Percentiles rank a stretch among this genome's conserved stretches.
Evolutionary conservation across 1,140 invertebrate genomes (phyloP).

Genomic region (Pygmarrhopalites habei): DNA sequence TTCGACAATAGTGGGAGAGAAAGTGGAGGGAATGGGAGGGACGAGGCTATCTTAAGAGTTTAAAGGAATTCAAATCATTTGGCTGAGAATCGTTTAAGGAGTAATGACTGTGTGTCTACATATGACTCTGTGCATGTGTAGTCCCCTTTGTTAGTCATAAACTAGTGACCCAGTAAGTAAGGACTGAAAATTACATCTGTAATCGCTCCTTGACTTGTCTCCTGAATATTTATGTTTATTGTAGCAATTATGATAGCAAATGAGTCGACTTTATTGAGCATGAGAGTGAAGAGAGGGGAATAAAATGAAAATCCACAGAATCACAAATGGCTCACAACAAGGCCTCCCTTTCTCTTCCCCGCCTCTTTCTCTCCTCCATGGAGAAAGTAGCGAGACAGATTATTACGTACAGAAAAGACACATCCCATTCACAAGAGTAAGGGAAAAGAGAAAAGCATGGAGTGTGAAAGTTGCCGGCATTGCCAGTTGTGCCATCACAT

Average conservation of each 20-base stretch:
- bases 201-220: background rate
- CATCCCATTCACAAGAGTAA: too few species aligned
- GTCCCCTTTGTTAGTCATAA: slow-evolving; percentile 14
- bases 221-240: slow-evolving; percentile 20
- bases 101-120: slow-evolving; percentile 6
- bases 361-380: too few species aligned
- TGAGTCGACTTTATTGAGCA: slow-evolving; percentile 18
- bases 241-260: slow-evolving; percentile 20
- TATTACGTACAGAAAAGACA: too few species aligned
- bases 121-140: too few species aligned
- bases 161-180: slow-evolving; percentile 22
- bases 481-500: background rate
- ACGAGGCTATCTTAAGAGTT: too few species aligned
- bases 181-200: slow-evolving; percentile 17
- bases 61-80: slow-evolving; percentile 23
- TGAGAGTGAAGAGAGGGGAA: slow-evolving; percentile 11
- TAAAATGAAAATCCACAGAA: slow-evolving; percentile 3
- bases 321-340: too few species aligned
- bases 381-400: too few species aligned
- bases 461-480: background rate
- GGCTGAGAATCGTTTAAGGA: slow-evolving; percentile 12
- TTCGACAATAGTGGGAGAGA: too few species aligned
- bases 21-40: too few species aligned
- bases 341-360: too few species aligned
- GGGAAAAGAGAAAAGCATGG: too few species aligned